phyloP scores from a whole-genome alignment of 30 jellyfish, hydroid and myxozoan species.

The Mastigias papua region DNA sequence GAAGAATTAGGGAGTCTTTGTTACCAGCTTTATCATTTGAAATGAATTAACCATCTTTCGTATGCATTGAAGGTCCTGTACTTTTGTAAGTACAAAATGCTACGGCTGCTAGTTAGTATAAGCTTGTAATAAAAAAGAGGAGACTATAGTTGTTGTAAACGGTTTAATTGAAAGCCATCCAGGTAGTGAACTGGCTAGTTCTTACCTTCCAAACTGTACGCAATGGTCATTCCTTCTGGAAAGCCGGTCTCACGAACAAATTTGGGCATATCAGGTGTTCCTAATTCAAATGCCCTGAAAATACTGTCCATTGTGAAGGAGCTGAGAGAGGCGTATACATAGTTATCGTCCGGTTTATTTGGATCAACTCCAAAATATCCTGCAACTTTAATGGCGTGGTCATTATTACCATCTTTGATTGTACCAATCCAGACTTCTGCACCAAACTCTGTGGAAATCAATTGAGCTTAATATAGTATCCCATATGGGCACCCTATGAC shows the following conservation, averaged over 20 bases:
- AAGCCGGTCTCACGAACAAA: conserved; percentile 52
- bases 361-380: conserved; percentile 78
- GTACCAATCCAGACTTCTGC: conserved; percentile 83
- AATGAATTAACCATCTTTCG: no score
- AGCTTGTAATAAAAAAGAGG: no score
- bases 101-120: no score
- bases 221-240: conserved; percentile 59
- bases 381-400: conserved; percentile 65
- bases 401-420: conserved; percentile 49
- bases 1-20: no score
- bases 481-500: no score
- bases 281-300: conserved; percentile 65
- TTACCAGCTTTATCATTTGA: no score
- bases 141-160: background rate
- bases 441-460: conserved; percentile 75
- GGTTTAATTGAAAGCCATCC: background rate
- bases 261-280: conserved; percentile 44
- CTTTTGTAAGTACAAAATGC: no score
- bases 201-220: conserved; percentile 57
- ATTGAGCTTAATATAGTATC: no score
- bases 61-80: no score
- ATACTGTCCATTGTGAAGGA: conserved; percentile 48
- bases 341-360: conserved; percentile 58
- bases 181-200: background rate
- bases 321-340: conserved; percentile 62